Conservation (phyloP, 92 coral and sea anemone genomes). For the Zoanthus sansibaricus region DNA sequence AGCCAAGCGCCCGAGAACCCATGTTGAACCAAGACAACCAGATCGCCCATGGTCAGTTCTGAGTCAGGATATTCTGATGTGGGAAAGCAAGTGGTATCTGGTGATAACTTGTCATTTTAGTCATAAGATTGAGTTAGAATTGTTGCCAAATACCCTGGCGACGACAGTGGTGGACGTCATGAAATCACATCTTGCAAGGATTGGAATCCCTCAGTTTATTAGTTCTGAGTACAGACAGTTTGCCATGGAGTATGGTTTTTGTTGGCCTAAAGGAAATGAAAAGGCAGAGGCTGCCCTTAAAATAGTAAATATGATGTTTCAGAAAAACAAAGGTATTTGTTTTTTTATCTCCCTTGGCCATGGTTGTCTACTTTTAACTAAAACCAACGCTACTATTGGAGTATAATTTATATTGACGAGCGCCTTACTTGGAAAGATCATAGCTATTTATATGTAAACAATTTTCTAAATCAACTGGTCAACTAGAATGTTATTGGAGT, state of each 20-base stretch:
- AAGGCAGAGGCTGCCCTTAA: slow-evolving; percentile 53
- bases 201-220: slow-evolving; percentile 41
- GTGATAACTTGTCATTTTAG: slow-evolving; percentile 50
- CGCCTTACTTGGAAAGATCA: no score
- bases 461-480: no score
- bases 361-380: no score
- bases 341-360: no score
- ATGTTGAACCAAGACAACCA: slow-evolving; percentile 59
- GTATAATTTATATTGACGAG: no score
- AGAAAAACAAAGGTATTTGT: slow-evolving; percentile 46
- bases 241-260: slow-evolving; percentile 25
- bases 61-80: slow-evolving; percentile 54
- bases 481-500: no score
- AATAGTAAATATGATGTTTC: slow-evolving; percentile 34
- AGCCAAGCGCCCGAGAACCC: slow-evolving; percentile 47
- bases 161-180: slow-evolving; percentile 26
- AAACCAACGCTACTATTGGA: no score
- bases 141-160: slow-evolving; percentile 46
- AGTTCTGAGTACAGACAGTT: slow-evolving; percentile 40
- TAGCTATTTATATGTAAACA: no score
- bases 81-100: slow-evolving; percentile 44
- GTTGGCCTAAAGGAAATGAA: slow-evolving; percentile 50
- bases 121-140: slow-evolving; percentile 36
- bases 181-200: slow-evolving; percentile 55
- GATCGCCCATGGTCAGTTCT: slow-evolving; percentile 46